Evolutionary conservation across 2,888 invertebrate genomes (phyloP), one percentile per base, ranked within the genome.

Genomic region (Metalampra italica): DNA sequence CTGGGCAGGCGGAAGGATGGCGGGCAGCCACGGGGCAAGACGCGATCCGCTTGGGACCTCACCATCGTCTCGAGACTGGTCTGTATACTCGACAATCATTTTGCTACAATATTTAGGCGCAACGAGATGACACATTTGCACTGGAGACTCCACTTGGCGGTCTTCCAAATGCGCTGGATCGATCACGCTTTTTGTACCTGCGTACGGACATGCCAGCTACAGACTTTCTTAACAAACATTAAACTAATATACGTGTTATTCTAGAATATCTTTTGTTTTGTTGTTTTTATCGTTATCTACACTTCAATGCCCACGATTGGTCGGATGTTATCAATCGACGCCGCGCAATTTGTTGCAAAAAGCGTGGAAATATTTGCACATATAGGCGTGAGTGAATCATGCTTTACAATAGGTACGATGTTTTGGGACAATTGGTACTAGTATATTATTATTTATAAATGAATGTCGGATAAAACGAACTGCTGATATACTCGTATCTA

Each of bases 31-130:
- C 79, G 84, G 44, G 83, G 87, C 73, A 89, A 90, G 75, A 87
- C 90, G 52, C 77, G 88, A 54, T 89, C 92, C 56, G 92, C 92
- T 54, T 92, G 92, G 92, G 92, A 92, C 65, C 90, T 92, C 62
- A 91, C 90, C 68, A 84, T 87, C 61, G 88, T 91, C 62, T 68
- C 85, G 53, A 87, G 87, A 81, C 76, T 90, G 91, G 92, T 91
- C 82, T 88, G 91, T 91, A 87, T 74, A 52, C 39, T 38, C 8
- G 41, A 41, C 47, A 45, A 47, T 45, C 30, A 38, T 50, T 43
- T 12, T 54, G 45, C 55, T 54, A 46, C 54, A 45, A 52, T 42
- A n/a, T n/a, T n/a, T n/a, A 47, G 49, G 46, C 51, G 58, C 60
- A 56, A 59, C 61, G 46, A 43, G 54, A 61, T 62, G 60, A 59